Base-by-base conservation (phyloP, 2,797 vertebrate species). In the Dendrocincla tyrannina region DNA sequence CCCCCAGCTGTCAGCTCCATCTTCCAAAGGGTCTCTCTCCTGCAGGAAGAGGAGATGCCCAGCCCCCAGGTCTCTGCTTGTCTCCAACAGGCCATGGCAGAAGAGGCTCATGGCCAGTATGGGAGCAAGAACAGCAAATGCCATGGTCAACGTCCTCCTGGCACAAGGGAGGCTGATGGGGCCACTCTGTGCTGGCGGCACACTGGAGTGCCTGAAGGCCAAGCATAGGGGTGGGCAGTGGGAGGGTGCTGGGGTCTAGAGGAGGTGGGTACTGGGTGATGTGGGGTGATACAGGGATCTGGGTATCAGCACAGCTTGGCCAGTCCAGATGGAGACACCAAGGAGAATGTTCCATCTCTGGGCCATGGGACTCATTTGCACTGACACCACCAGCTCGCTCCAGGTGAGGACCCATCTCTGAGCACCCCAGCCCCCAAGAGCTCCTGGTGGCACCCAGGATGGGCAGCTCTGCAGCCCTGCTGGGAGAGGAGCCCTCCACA, bases 391-490 rank as follows among this genome's bases (percentile, higher is more conserved):
- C 59, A 66, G 22, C 47, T 73, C 2, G 1, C 6, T 39, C 19
- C 52, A 6, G 2, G 17, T 39, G 56, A 32, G 7, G 53, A 47
- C 5, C 49, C 64, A 17, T 8, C 16, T 52, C 73, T 14, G 35
- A 55, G 72, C 44, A 44, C 20, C 30, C 4, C n/a, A 58, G 37
- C 4, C 28, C 76, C 10, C 3, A 5, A 0, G 49, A 74, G 35
- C 46, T 55, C 37, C 37, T 0, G 1, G 33, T 37, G 3, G 16
- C 23, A 14, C 42, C 30, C 9, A 15, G 52, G n/a, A 30, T 0
- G 25, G 55, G 19, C 60, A 76, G 70, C 49, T 58, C 72, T 42
- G 5, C 0, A 1, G 33, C 47, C 52, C 69, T 1, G 2, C 33
- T 7, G 18, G 55, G 23, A 33, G 37, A 37, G 0, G 5, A 20